These are phyloP conservation scores for Enteromius mattozi DNA, from an alignment of 2,797 vertebrate genomes.

Conservation along the genomic window DNA sequence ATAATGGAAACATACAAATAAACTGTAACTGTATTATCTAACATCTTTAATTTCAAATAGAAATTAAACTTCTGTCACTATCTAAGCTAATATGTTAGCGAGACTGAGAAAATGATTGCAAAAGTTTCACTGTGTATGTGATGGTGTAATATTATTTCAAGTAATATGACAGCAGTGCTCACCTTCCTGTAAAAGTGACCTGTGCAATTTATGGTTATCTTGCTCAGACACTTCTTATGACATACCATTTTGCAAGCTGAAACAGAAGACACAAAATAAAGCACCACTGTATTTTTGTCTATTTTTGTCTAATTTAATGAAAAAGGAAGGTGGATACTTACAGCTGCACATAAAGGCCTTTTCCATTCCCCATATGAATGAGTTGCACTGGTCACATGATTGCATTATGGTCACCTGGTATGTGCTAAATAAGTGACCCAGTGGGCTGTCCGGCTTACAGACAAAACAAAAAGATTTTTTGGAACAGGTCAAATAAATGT, in stretches of 20 bases:
- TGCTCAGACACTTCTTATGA: conserved; percentile 93
- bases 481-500: background rate
- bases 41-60: background rate
- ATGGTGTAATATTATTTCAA: background rate
- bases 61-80: background rate
- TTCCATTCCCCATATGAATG: conserved; percentile 97
- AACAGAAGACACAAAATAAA: conserved; percentile 47
- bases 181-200: conserved; percentile 82
- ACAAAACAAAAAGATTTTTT: background rate
- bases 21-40: background rate
- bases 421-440: conserved; percentile 88
- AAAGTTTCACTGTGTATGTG: background rate
- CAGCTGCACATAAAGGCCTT: conserved; percentile 94
- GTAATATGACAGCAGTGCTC: conserved; percentile 37
- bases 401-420: conserved; percentile 97
- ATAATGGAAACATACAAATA: conserved; percentile 2
- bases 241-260: conserved; percentile 93
- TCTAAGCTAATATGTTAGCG: background rate
- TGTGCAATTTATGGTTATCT: conserved; percentile 85
- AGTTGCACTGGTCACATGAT: conserved; percentile 92
- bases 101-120: background rate
- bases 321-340: conserved; percentile 71
- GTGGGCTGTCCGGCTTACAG: conserved; percentile 82
- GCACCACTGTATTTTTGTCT: background rate
- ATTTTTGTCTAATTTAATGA: background rate